Percentiles rank a stretch among this genome's conserved stretches.
These are phyloP conservation scores for Malthinus seriepunctatus DNA, from an alignment of 2,888 invertebrate species.

Conservation along the genomic window DNA sequence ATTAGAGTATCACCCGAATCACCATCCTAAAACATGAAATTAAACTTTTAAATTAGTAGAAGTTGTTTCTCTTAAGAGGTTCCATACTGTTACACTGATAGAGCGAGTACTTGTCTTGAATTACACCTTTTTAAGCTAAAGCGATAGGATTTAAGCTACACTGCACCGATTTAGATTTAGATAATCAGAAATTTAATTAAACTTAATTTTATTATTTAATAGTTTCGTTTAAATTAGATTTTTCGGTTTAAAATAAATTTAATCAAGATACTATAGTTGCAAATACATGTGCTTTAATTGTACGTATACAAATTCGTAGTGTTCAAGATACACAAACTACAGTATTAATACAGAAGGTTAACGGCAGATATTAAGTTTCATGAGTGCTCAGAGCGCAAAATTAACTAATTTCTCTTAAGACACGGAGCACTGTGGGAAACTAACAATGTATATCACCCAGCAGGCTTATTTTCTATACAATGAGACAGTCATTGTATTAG, in stretches of 20 bases:
- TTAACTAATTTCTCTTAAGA: slow-evolving; percentile 47
- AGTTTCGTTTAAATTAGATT: too few relatives aligned
- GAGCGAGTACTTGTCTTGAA: too few relatives aligned
- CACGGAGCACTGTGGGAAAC: slow-evolving; percentile 40
- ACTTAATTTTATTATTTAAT: too few relatives aligned
- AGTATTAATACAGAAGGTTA: slow-evolving; percentile 36
- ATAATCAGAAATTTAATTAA: too few relatives aligned
- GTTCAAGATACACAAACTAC: slow-evolving; percentile 28
- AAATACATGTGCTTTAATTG: slow-evolving; percentile 21
- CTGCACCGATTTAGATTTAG: too few relatives aligned
- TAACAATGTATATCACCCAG: slow-evolving; percentile 43
- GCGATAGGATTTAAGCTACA: too few relatives aligned
- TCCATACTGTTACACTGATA: too few relatives aligned
- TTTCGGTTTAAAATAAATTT: slow-evolving; percentile 1
- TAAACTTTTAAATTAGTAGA: too few relatives aligned
- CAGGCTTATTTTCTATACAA: slow-evolving; percentile 43
- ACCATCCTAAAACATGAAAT: too few relatives aligned
- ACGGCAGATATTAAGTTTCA: slow-evolving; percentile 44
- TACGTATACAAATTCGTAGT: slow-evolving; percentile 26
- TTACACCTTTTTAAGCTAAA: too few relatives aligned
- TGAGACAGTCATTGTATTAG: slow-evolving; percentile 33
- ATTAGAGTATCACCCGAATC: too few relatives aligned
- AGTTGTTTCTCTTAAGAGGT: too few relatives aligned
- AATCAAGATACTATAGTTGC: slow-evolving; percentile 9
- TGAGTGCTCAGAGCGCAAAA: slow-evolving; percentile 41